These are phyloP conservation scores for Patella ulyssiponensis DNA, from an alignment of 2,888 invertebrate species.

Conservation along the genomic window DNA sequence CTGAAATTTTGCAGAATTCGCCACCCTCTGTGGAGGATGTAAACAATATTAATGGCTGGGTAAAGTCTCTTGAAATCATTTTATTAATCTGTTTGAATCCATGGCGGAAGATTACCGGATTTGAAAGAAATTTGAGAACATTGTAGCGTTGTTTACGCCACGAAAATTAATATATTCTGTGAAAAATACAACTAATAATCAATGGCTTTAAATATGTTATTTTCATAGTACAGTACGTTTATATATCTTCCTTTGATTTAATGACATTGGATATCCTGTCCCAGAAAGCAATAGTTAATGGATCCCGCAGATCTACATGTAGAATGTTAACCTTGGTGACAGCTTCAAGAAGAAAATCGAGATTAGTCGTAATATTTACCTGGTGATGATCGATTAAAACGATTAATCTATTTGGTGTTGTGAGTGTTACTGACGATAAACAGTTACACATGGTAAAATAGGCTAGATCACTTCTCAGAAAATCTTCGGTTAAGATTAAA, in stretches of 20 bases:
- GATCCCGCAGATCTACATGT: not conserved
- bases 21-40: too few relatives aligned
- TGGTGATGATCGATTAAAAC: not conserved
- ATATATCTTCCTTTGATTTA: not conserved
- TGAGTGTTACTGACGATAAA: not conserved
- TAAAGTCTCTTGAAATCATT: too few relatives aligned
- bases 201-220: too few relatives aligned
- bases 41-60: too few relatives aligned
- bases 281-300: not conserved
- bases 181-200: too few relatives aligned
- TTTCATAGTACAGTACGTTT: too few relatives aligned
- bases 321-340: not conserved
- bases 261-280: not conserved
- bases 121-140: too few relatives aligned
- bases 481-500: constrained; percentile 10
- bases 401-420: constrained; percentile 10
- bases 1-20: too few relatives aligned
- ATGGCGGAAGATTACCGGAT: too few relatives aligned
- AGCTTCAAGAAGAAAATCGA: not conserved
- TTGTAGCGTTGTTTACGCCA: too few relatives aligned
- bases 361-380: not conserved
- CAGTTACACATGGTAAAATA: constrained; percentile 1
- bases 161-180: too few relatives aligned
- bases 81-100: too few relatives aligned
- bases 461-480: not conserved